Conservation (phyloP, 2,797 vertebrate genomes). For the Cephalopachus bancanus region DNA sequence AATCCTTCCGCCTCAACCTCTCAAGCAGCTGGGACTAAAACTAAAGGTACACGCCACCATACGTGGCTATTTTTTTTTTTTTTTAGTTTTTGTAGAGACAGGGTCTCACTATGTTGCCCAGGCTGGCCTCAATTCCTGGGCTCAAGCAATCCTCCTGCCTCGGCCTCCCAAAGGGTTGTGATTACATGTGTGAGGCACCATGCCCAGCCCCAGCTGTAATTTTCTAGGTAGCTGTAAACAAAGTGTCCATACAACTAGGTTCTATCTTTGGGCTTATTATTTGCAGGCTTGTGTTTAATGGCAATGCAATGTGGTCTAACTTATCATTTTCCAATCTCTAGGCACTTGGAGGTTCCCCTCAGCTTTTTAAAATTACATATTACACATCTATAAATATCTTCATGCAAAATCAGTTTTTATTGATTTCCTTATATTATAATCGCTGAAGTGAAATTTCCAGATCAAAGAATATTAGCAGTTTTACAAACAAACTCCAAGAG, state of each 20-base stretch:
- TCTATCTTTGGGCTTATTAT: background rate
- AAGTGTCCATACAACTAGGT: background rate
- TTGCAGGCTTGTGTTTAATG: background rate
- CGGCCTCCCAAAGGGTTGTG: too few relatives aligned
- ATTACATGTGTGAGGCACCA: too few relatives aligned
- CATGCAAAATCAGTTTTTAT: background rate
- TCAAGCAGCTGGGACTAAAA: too few relatives aligned
- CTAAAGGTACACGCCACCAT: too few relatives aligned
- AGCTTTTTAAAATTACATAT: background rate
- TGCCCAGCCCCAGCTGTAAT: background rate
- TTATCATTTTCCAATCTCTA: background rate
- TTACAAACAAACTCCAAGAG: background rate
- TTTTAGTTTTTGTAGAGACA: too few relatives aligned
- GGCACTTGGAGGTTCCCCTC: background rate
- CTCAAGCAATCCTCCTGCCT: too few relatives aligned
- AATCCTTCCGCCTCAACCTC: too few relatives aligned
- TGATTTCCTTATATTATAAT: conserved; percentile 41
- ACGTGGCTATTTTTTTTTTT: too few relatives aligned
- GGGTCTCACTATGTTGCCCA: too few relatives aligned
- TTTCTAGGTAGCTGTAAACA: background rate
- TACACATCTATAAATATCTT: background rate
- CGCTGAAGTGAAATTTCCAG: conserved; percentile 22
- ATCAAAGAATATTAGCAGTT: background rate
- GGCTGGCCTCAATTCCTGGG: too few relatives aligned
- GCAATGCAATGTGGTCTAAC: background rate